Percentiles rank a stretch among this genome's conserved stretches.
Evolutionary conservation across 1,140 invertebrate species (phyloP).

Genomic region (Drosophila miranda): DNA sequence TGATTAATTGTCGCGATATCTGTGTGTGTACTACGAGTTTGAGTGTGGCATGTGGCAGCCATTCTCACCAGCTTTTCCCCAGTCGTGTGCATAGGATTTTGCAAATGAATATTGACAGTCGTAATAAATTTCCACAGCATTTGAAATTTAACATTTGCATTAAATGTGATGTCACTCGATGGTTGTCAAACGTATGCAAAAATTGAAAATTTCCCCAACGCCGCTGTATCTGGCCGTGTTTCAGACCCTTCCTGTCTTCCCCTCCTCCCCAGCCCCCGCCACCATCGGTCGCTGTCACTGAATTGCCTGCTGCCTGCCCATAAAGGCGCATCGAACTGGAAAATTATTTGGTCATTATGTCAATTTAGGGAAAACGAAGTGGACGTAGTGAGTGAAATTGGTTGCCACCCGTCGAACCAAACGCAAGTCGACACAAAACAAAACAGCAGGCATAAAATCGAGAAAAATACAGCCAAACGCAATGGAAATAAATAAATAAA

Average conservation of each 20-base stretch:
- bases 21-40: background rate
- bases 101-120: constrained; percentile 75
- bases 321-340: constrained; percentile 68
- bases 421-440: constrained; percentile 10
- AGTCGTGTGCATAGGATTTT: constrained; percentile 43
- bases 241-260: constrained; percentile 2
- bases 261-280: background rate
- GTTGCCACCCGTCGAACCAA: constrained; percentile 6
- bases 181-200: constrained; percentile 67
- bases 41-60: too few species aligned
- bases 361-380: constrained; percentile 63
- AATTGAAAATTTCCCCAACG: constrained; percentile 45
- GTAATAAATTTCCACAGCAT: constrained; percentile 73
- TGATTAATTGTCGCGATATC: constrained; percentile 71
- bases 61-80: too few species aligned
- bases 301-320: constrained; percentile 2
- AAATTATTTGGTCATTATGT: constrained; percentile 81
- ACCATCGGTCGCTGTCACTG: constrained; percentile 10
- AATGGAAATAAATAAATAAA: constrained; percentile 13
- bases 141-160: constrained; percentile 73
- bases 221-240: background rate
- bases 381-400: constrained; percentile 22
- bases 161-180: constrained; percentile 60
- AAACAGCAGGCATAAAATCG: background rate
- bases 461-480: constrained; percentile 4